Conservation (phyloP, 2,113 vertebrate genomes). For the Pao palembangensis region DNA sequence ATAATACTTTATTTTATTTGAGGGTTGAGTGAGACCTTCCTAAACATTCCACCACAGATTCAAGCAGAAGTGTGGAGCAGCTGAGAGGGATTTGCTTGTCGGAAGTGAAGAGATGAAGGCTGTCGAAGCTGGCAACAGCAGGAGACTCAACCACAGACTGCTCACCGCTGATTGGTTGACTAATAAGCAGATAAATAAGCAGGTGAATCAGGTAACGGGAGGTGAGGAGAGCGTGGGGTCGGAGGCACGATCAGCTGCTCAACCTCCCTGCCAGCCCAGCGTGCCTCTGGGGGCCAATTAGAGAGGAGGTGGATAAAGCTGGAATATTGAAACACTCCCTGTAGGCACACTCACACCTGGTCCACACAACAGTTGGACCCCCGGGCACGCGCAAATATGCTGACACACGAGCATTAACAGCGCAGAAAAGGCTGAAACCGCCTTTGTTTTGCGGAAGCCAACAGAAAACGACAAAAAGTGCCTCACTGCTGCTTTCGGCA, state of each 20-base stretch:
- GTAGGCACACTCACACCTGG: slow-evolving; percentile 8
- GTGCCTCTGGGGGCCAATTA: slow-evolving; percentile 64
- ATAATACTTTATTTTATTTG: too few relatives aligned
- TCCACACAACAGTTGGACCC: slow-evolving; percentile 40
- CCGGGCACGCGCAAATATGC: slow-evolving; percentile 6
- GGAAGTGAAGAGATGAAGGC: too few relatives aligned
- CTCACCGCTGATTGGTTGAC: not conserved
- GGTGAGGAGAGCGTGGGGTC: slow-evolving; percentile 19
- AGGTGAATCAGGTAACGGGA: not conserved
- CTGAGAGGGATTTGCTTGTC: too few relatives aligned
- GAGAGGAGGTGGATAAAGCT: slow-evolving; percentile 28
- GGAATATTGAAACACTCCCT: slow-evolving; percentile 28
- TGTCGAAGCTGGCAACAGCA: too few relatives aligned
- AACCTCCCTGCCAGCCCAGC: slow-evolving; percentile 27
- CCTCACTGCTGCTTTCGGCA: too few relatives aligned
- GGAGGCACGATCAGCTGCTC: slow-evolving; percentile 43
- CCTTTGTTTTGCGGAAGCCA: not conserved
- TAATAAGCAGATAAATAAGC: not conserved
- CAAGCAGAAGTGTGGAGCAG: too few relatives aligned
- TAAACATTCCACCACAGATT: too few relatives aligned
- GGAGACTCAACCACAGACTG: not conserved
- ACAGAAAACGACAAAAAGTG: too few relatives aligned
- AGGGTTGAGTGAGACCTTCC: too few relatives aligned
- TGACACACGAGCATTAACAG: not conserved
- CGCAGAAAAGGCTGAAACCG: slow-evolving; percentile 1